Evolutionary conservation across 2,797 vertebrate species (phyloP).

Genomic region (Saxicola maurus): DNA sequence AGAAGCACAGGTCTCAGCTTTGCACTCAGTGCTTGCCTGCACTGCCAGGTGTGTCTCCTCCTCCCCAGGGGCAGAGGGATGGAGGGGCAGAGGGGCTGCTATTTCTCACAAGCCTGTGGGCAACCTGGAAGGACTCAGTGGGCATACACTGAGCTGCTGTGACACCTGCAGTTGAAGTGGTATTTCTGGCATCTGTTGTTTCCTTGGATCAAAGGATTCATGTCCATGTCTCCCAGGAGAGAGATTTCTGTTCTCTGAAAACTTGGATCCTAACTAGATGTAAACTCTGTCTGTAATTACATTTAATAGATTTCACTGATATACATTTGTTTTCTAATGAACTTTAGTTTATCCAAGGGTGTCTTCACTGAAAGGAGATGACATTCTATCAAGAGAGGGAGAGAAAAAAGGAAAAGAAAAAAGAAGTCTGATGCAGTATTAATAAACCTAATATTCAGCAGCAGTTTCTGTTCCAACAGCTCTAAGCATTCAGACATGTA

Average conservation of each 20-base stretch:
- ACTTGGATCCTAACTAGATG: background rate
- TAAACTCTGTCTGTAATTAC: background rate
- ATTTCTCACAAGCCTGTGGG: background rate
- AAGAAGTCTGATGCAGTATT: background rate
- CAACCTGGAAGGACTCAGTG: fast-evolving
- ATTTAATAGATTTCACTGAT: background rate
- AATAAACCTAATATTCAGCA: constrained; percentile 24
- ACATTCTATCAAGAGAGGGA: fast-evolving
- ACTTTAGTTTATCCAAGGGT: background rate
- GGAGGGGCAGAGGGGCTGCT: too few relatives aligned
- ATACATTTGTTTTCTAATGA: background rate
- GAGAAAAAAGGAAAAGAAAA: background rate
- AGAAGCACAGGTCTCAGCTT: background rate
- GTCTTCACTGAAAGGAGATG: background rate
- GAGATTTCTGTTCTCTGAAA: background rate
- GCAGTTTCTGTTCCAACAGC: constrained; percentile 29
- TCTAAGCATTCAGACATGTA: constrained; percentile 19
- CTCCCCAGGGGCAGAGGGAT: background rate
- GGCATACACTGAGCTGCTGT: fast-evolving
- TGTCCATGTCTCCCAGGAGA: background rate
- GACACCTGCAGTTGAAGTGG: background rate
- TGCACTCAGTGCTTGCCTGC: background rate
- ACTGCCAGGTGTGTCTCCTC: background rate
- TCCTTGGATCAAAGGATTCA: background rate
- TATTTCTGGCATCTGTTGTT: background rate